Evolutionary conservation across 2,888 invertebrate genomes (phyloP), one percentile per base, ranked within the genome.

Genomic region (Erebia ligea): DNA sequence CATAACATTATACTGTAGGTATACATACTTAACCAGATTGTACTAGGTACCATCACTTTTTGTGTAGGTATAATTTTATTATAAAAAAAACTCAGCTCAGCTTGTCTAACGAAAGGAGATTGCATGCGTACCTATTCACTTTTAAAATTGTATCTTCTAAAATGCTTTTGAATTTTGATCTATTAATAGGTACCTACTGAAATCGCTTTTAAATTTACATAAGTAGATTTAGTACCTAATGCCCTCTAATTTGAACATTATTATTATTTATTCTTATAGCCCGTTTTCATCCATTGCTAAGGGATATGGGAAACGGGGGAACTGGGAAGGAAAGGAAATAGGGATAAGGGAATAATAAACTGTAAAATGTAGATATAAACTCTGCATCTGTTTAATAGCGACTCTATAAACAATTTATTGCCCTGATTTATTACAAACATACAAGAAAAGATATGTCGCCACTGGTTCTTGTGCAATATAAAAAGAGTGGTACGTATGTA

Each of bases 401-500:
- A 45, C 45, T 11, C 5, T 52, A 52, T 10, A 17, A 52, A 19
- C 9, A n/a, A n/a, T 8, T 8, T 17, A n/a, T 8, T 54, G 54
- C 10, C 17, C 50, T n/a, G 59, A 4, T 59, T 17, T 59, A 25
- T 34, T 19, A 42, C 8, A 6, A 11, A 21, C 42, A 52, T 40
- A 52, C 54, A 64, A 40, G 34, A 13, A 54, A 64, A 64, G 34
- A 2, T 17, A 52, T 54, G 50, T 64, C 52, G 34, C 64, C 54
- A 64, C 40, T 54, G 34, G 17, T 34, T 40, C 11, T 52, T 13
- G 52, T 52, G 19, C 52, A 64, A 64, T 54, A 54, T 54, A 64
- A 64, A 64, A 64, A 64, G 34, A 64, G 54, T 34, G 25, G 63
- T n/a, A 63, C 52, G 54, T 64, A 63, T 63, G 54, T 64, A 64